These are phyloP conservation scores for Brachypterus glaber DNA, from an alignment of 2,888 invertebrate genomes.

Conservation along the genomic window DNA sequence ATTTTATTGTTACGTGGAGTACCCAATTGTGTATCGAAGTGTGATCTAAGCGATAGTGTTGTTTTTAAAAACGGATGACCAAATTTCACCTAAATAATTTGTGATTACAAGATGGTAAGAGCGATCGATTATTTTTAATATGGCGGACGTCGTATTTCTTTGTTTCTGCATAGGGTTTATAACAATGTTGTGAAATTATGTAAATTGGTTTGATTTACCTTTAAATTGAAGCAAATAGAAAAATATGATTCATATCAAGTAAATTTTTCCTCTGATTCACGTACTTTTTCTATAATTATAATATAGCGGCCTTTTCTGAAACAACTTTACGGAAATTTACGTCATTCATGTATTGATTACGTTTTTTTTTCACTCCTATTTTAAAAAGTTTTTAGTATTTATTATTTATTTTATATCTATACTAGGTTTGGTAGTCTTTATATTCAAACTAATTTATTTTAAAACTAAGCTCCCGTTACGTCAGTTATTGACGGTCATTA, in stretches of 20 bases:
- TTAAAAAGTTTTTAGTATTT: slow-evolving; percentile 13
- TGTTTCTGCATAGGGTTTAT: slow-evolving; percentile 20
- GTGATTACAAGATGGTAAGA: slow-evolving; percentile 61
- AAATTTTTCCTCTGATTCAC: no score
- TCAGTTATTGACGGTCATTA: neutral
- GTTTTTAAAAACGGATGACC: slow-evolving; percentile 48
- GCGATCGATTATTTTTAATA: slow-evolving; percentile 43
- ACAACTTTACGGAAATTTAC: slow-evolving; percentile 21
- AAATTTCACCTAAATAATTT: slow-evolving; percentile 48
- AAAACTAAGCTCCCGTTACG: neutral
- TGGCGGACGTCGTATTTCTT: slow-evolving; percentile 36
- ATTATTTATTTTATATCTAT: no score
- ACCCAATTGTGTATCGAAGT: slow-evolving; percentile 43
- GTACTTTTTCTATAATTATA: no score
- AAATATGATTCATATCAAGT: neutral
- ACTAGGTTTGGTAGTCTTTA: no score
- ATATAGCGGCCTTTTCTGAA: no score
- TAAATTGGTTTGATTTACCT: neutral
- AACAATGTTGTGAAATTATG: neutral
- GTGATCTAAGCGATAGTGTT: slow-evolving; percentile 39
- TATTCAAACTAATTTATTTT: neutral
- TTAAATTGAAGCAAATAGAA: neutral
- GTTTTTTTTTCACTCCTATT: slow-evolving; percentile 15
- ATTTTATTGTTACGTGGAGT: slow-evolving; percentile 46
- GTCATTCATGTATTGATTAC: slow-evolving; percentile 28